These are phyloP conservation scores for Cladorhizidae sp. DNA, from an alignment of 37 sponge, comb jelly and placozoan genomes.

Conservation along the genomic window DNA sequence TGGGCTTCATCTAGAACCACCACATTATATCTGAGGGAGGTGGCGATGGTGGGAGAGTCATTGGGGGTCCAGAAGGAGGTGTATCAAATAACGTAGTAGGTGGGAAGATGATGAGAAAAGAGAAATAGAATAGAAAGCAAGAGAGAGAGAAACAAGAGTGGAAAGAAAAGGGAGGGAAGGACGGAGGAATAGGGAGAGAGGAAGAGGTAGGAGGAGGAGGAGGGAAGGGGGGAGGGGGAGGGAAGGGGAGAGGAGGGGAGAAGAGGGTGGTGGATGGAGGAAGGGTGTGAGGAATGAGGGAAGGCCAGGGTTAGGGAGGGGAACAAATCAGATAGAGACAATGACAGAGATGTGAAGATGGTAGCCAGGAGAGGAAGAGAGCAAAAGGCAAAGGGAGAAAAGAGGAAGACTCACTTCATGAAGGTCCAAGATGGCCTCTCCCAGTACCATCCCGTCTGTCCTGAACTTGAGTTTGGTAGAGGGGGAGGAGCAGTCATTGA, in stretches of 20 bases:
- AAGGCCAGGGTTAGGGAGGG: no score
- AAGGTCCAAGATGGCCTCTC: slow-evolving; percentile 89
- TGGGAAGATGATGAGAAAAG: no score
- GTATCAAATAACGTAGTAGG: no score
- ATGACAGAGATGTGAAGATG: no score
- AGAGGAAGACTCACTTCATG: slow-evolving; percentile 39
- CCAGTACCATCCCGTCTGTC: slow-evolving; percentile 95
- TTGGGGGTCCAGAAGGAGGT: neutral
- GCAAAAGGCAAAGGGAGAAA: no score
- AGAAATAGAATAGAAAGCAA: no score
- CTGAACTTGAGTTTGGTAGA: slow-evolving; percentile 77
- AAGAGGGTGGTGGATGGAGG: no score
- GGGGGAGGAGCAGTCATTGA: slow-evolving; percentile 83
- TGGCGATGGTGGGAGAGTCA: neutral
- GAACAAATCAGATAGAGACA: no score
- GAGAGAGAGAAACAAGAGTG: no score
- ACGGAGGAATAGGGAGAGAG: neutral
- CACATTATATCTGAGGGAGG: slow-evolving; percentile 60
- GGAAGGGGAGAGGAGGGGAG: no score
- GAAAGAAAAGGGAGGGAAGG: neutral
- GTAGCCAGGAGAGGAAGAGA: no score
- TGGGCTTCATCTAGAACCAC: slow-evolving; percentile 96
- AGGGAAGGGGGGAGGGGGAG: neutral
- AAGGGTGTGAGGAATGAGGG: no score
- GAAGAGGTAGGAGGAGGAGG: neutral